These are phyloP conservation scores for Subacronicta megacephala DNA, from an alignment of 2,888 invertebrate genomes.

Conservation along the genomic window DNA sequence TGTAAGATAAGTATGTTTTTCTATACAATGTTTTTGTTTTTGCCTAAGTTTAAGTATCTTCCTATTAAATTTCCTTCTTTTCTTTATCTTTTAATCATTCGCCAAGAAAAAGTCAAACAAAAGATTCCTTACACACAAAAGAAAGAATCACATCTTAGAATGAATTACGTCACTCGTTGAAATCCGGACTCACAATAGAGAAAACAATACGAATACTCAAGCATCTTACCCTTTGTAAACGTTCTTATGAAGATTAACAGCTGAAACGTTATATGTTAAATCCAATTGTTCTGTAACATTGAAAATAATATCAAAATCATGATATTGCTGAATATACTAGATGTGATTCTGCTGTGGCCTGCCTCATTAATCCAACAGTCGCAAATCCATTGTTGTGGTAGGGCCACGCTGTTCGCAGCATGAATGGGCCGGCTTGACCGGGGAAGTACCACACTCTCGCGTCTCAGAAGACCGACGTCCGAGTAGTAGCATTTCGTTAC, in stretches of 20 bases:
- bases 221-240: conserved; percentile 38
- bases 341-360: too few relatives aligned
- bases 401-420: too few relatives aligned
- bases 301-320: too few relatives aligned
- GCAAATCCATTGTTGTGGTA: too few relatives aligned
- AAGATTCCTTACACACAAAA: conserved; percentile 35
- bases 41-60: not conserved
- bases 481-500: too few relatives aligned
- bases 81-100: conserved; percentile 30
- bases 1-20: not conserved
- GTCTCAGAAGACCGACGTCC: too few relatives aligned
- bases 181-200: conserved; percentile 46
- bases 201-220: conserved; percentile 57
- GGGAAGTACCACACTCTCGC: too few relatives aligned
- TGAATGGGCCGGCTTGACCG: too few relatives aligned
- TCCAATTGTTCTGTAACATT: too few relatives aligned
- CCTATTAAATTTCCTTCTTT: conserved; percentile 1
- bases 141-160: conserved; percentile 52
- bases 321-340: too few relatives aligned
- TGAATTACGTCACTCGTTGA: conserved; percentile 48
- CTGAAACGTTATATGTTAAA: too few relatives aligned
- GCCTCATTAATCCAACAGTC: too few relatives aligned
- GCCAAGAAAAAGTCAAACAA: conserved; percentile 51
- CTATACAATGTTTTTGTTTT: not conserved
- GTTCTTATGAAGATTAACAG: not conserved